Evolutionary conservation across 2,113 vertebrate species (phyloP), one percentile per base, ranked within the genome.

Genomic region (Leptodactylus fuscus): DNA sequence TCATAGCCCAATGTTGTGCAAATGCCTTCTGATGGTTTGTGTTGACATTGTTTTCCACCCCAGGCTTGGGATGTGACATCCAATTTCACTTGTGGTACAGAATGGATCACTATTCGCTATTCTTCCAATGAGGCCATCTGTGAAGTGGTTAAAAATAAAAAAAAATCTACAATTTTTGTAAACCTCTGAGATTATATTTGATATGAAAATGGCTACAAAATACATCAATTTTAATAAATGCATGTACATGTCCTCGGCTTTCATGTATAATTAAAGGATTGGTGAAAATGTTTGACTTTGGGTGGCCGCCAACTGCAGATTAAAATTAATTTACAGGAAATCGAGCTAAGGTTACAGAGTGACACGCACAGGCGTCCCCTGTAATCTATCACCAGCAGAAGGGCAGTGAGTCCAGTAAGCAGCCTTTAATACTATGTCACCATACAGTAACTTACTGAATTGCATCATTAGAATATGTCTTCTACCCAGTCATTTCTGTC

Each of bases 191-290:
- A 36, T 60, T 38, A 44, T 24, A 36, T 29, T 18, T 41, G 36
- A 24, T 60, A n/a, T 79, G 13, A 51, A 24, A 36, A 78, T 10
- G 29, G n/a, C 18, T 51, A 55, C 41, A 79, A 60, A 79, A 41
- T 34, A 62, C 24, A 60, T 80, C 10, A 7, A 60, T 80, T 62
- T 41, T 62, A 60, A 62, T 80, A 79, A 79, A 80, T 27, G 36
- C 77, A 80, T 44, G 22, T 32, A 80, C 16, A 44, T 80, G 77
- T 27, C 22, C 51, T 18, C 77, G 44, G 77, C 53, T 80, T 80
- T 62, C 77, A 80, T 41, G 53, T 62, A 80, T 80, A 80, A 80
- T 80, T 80, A 80, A 80, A 62, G 53, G 36, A 62, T 80, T 80
- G n/a, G 24, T 24, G 24, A 36, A 62, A 62, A 41, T 60, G 38